These are phyloP conservation scores for Tethea ocularis DNA, from an alignment of 2,888 invertebrate genomes.

Conservation along the genomic window DNA sequence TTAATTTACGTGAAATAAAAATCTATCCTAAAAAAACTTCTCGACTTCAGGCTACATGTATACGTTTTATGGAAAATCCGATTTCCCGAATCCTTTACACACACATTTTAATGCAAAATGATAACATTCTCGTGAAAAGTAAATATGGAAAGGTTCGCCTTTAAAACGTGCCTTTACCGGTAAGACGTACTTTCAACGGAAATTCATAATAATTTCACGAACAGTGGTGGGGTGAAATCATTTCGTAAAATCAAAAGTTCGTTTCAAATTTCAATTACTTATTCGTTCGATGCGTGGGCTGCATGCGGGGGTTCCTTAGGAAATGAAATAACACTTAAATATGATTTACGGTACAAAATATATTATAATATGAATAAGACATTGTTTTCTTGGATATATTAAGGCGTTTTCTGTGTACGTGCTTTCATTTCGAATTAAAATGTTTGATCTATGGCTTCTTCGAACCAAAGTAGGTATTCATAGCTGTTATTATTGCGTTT, in stretches of 20 bases:
- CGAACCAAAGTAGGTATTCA: conserved; percentile 6
- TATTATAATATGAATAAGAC: conserved; percentile 77
- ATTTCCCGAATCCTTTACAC: conserved; percentile 32
- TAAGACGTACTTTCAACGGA: conserved; percentile 52
- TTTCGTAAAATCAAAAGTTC: conserved; percentile 81
- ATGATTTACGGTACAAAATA: conserved; percentile 80
- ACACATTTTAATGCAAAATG: conserved; percentile 34
- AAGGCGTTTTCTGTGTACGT: conserved; percentile 63
- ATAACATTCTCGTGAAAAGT: conserved; percentile 53
- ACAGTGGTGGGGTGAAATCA: conserved; percentile 65
- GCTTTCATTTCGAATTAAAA: conserved; percentile 55
- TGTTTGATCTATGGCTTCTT: conserved; percentile 25
- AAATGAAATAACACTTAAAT: conserved; percentile 83
- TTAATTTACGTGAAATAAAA: neutral
- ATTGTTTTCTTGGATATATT: conserved; percentile 77
- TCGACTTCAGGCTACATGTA: conserved; percentile 20
- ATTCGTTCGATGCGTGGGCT: conserved; percentile 80
- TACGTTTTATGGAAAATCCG: conserved; percentile 20
- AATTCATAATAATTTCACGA: conserved; percentile 80
- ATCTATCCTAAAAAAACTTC: conserved; percentile 8
- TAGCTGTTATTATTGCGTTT: neutral
- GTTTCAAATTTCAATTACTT: conserved; percentile 82
- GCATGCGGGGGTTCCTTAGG: conserved; percentile 69
- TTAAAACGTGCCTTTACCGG: conserved; percentile 55
- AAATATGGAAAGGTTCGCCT: conserved; percentile 40